phyloP scores from a whole-genome alignment of 2,113 vertebrate species.

The Rutilus rutilus region DNA sequence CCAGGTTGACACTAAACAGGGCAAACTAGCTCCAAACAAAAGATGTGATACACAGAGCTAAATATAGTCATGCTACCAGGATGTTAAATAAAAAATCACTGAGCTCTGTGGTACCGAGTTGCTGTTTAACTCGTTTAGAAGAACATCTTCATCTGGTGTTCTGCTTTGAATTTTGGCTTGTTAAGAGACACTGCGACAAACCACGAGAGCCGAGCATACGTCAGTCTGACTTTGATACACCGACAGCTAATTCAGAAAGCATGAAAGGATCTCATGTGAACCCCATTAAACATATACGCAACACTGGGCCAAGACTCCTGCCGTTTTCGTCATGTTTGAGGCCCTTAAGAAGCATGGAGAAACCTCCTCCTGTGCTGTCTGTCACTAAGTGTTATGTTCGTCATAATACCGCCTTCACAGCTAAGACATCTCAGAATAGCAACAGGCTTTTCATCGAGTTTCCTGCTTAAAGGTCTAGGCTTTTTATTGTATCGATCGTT shows the following conservation, averaged over 20 bases:
- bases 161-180: conserved; percentile 25
- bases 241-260: conserved; percentile 61
- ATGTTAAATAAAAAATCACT: conserved; percentile 34
- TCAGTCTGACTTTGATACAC: conserved; percentile 62
- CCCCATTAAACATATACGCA: conserved; percentile 58
- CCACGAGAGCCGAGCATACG: conserved; percentile 55
- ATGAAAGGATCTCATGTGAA: conserved; percentile 63
- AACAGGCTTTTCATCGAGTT: conserved; percentile 33
- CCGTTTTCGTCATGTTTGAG: conserved; percentile 28
- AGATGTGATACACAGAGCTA: neutral
- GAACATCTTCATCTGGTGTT: conserved; percentile 20
- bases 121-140: conserved; percentile 35
- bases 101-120: neutral
- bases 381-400: conserved; percentile 39
- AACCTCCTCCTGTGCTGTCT: conserved; percentile 37
- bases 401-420: conserved; percentile 28
- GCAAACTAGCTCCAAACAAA: neutral
- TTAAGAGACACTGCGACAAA: conserved; percentile 62
- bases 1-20: conserved; percentile 1
- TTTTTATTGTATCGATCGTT: conserved; percentile 31
- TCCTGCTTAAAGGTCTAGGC: conserved; percentile 39
- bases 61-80: conserved; percentile 17
- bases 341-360: neutral
- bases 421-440: conserved; percentile 34
- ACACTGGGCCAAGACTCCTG: conserved; percentile 30